These are phyloP conservation scores for Sanderia malayensis DNA, from an alignment of 30 jellyfish, hydroid and myxozoan genomes.

Conservation along the genomic window DNA sequence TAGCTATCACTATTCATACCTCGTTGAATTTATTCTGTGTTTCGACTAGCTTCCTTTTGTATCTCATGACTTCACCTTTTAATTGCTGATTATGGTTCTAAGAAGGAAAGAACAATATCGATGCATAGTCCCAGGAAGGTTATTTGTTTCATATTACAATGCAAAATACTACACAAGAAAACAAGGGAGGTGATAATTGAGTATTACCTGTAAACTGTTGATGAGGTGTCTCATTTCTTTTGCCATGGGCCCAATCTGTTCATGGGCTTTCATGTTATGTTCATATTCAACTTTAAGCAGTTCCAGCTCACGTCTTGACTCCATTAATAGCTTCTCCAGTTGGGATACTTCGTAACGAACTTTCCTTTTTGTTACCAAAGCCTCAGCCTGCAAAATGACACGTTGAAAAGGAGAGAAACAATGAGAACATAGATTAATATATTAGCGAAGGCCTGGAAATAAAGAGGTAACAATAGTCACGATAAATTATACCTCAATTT, in stretches of 20 bases:
- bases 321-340: slow-evolving; percentile 70
- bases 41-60: slow-evolving; percentile 74
- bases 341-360: slow-evolving; percentile 80
- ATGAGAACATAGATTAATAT: background rate
- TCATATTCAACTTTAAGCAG: slow-evolving; percentile 85
- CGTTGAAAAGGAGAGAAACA: background rate
- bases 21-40: slow-evolving; percentile 59
- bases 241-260: slow-evolving; percentile 97
- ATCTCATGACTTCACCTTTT: slow-evolving; percentile 91
- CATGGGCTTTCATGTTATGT: slow-evolving; percentile 96
- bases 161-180: too few relatives aligned
- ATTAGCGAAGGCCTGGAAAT: slow-evolving; percentile 1
- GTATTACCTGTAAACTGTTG: slow-evolving; percentile 85
- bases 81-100: slow-evolving; percentile 91
- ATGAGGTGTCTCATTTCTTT: slow-evolving; percentile 92
- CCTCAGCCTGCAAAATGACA: slow-evolving; percentile 82
- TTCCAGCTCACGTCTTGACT: slow-evolving; percentile 80
- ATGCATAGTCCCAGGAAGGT: too few relatives aligned
- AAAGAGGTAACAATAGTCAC: too few relatives aligned
- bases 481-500: slow-evolving; percentile 61
- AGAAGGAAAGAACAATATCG: too few relatives aligned
- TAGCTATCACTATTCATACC: too few relatives aligned
- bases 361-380: slow-evolving; percentile 55
- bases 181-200: too few relatives aligned
- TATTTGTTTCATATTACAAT: too few relatives aligned